A percentile compares a stretch with the other conserved stretches of the same genome.
Evolutionary conservation across 1,140 invertebrate species (phyloP).

Genomic region (Euura lappo): DNA sequence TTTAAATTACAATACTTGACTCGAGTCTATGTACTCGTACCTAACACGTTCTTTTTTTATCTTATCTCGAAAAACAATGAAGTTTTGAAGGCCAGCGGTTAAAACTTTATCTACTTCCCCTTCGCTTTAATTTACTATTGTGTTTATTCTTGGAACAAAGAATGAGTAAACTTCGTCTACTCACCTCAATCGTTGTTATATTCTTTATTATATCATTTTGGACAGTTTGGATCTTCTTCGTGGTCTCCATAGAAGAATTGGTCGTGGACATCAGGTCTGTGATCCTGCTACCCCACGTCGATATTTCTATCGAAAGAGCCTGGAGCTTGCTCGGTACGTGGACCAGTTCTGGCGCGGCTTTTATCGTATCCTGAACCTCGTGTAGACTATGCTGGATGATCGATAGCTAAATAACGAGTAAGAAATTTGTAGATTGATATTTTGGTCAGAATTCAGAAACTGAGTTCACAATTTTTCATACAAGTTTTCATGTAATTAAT

Average conservation of each 20-base stretch:
- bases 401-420: slow-evolving; percentile 48
- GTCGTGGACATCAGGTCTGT: slow-evolving; percentile 53
- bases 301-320: slow-evolving; percentile 63
- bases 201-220: slow-evolving; percentile 51
- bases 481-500: slow-evolving; percentile 6
- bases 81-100: too few species aligned
- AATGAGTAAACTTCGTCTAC: slow-evolving; percentile 22
- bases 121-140: background rate
- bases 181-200: slow-evolving; percentile 56
- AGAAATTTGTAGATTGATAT: too few species aligned
- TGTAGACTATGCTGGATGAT: slow-evolving; percentile 59
- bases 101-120: too few species aligned
- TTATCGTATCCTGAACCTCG: slow-evolving; percentile 63
- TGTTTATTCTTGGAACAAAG: background rate
- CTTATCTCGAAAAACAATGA: too few species aligned
- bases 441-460: too few species aligned
- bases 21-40: too few species aligned
- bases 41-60: too few species aligned
- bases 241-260: slow-evolving; percentile 49
- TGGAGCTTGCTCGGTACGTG: slow-evolving; percentile 63
- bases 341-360: slow-evolving; percentile 64
- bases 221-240: slow-evolving; percentile 45
- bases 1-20: too few species aligned
- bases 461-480: background rate
- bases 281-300: slow-evolving; percentile 65